A percentile compares a stretch with the other conserved stretches of the same genome.
phyloP scores from a whole-genome alignment of 2,113 vertebrate genomes.

The Gallinago media region DNA sequence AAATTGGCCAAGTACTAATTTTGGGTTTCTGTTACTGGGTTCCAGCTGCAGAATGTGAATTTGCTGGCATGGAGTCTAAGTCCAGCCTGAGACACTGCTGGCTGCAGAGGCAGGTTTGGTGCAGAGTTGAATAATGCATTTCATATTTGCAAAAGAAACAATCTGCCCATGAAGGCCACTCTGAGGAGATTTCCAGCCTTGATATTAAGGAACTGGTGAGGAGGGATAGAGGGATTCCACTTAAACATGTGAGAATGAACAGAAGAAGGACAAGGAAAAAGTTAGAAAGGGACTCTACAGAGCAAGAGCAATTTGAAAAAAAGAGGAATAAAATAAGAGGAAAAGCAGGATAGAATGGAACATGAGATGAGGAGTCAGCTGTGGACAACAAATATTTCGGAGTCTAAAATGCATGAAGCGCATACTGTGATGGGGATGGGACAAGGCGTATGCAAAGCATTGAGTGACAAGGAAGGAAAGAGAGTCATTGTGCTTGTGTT shows the following conservation, averaged over 20 bases:
- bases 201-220: background rate
- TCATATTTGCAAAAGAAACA: background rate
- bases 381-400: background rate
- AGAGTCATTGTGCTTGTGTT: background rate
- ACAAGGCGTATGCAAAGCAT: background rate
- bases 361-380: background rate
- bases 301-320: background rate
- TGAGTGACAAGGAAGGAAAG: background rate
- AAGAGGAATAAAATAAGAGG: background rate
- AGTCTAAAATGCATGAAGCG: background rate
- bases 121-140: background rate
- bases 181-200: background rate
- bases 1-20: background rate
- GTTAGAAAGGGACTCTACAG: background rate
- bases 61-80: background rate
- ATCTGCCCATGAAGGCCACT: background rate
- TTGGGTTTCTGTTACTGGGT: background rate
- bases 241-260: background rate
- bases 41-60: background rate
- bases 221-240: background rate
- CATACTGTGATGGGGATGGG: fast-evolving
- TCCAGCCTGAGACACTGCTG: background rate
- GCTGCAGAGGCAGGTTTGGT: background rate
- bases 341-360: background rate
- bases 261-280: background rate